These are phyloP conservation scores for Pherbina coryleti DNA, from an alignment of 2,888 invertebrate species.

Conservation along the genomic window DNA sequence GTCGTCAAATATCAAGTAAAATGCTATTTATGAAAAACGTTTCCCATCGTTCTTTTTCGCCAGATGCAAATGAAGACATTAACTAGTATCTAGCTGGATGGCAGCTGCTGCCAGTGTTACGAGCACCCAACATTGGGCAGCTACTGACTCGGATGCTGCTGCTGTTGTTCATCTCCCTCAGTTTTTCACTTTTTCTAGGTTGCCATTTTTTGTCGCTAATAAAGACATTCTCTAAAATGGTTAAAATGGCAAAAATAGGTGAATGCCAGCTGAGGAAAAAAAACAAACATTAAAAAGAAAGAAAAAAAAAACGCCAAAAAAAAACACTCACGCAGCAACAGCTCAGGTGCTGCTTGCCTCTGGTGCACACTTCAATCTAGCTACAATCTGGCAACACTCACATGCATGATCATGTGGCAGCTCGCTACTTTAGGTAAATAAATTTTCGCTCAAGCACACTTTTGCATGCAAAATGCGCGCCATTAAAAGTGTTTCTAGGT, in stretches of 20 bases:
- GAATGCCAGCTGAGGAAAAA: not conserved
- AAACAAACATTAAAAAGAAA: not conserved
- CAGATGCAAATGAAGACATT: conserved; percentile 37
- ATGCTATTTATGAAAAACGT: too few species aligned
- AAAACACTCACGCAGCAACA: not conserved
- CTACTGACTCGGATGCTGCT: too few species aligned
- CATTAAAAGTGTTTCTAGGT: conserved; percentile 38
- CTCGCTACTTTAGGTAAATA: conserved; percentile 38
- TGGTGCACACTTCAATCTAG: not conserved
- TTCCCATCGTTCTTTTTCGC: conserved; percentile 25
- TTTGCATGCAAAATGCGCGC: conserved; percentile 56
- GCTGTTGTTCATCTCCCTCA: not conserved
- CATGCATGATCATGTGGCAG: conserved; percentile 40
- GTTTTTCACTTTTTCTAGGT: not conserved
- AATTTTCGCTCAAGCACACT: conserved; percentile 50
- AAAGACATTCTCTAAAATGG: conserved; percentile 52
- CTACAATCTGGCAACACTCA: conserved; percentile 30
- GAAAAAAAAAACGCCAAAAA: not conserved
- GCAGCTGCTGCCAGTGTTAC: conserved; percentile 7
- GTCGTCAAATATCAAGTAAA: too few species aligned
- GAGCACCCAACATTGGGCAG: not conserved
- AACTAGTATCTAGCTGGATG: conserved; percentile 24
- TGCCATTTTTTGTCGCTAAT: conserved; percentile 49
- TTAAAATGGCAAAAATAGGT: conserved; percentile 29
- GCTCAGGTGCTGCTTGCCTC: not conserved